Evolutionary conservation across 2,888 invertebrate species (phyloP), one percentile per base, ranked within the genome.

Genomic region (Fabriciana adippe): DNA sequence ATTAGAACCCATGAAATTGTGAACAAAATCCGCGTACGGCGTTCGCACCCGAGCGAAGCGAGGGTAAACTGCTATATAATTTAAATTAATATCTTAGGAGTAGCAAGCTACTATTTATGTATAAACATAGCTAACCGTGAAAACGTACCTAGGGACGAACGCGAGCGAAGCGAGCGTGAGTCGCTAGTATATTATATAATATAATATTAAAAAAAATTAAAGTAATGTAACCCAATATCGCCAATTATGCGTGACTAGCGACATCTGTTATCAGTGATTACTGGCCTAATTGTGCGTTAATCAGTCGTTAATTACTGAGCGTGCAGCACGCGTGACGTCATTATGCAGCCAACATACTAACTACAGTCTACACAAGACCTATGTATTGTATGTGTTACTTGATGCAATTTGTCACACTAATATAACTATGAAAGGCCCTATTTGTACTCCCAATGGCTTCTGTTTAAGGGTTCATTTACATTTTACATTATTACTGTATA

Each of bases 251-350:
- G 56, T 64, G 68, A 68, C 67, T 62, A 69, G 68, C 73, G 74
- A 77, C 79, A 81, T 80, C 78, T 81, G 84, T 80, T 82, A 82
- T 82, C 81, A 79, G 76, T 81, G 80, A 84, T 85, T 83, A 83
- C 76, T 71, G 67, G 76, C 76, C 84, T 87, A 87, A 88, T 87
- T 87, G 85, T 83, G 75, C 81, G 82, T 80, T 88, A 86, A 88
- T 88, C 85, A 87, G 85, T 76, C 79, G 77, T 81, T 86, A 87
- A 88, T 87, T 82, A 84, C 79, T 72, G 75, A 67, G 72, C 74
- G 78, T 75, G 76, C 76, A 70, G 68, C 74, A 73, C 73, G 77
- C 78, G 79, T 86, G 85, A 87, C 83, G 85, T 83, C 79, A 84
- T 83, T 84, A 78, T 76, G 75, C 76, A 72, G 71, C 51, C 72